Evolutionary conservation across 1,140 invertebrate species (phyloP).

Genomic region (Drosophila lini): DNA sequence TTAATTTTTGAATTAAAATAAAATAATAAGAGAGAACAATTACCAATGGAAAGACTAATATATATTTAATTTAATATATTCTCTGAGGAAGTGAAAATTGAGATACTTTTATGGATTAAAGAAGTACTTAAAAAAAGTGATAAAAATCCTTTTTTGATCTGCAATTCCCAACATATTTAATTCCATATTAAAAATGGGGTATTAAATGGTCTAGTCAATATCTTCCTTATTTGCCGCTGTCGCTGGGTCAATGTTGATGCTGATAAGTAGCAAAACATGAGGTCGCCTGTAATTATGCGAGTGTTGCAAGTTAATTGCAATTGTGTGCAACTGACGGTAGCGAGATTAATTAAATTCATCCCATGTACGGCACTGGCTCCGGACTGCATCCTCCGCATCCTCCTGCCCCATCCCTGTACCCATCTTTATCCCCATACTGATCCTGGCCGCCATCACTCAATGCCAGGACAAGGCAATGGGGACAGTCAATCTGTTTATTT

Average conservation of each 20-base stretch:
- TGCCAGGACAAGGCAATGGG: slow-evolving; percentile 65
- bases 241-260: slow-evolving; percentile 78
- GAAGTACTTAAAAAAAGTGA: too few relatives aligned
- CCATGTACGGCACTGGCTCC: slow-evolving; percentile 35
- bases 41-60: too few relatives aligned
- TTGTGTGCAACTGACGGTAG: slow-evolving; percentile 84
- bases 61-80: too few relatives aligned
- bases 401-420: too few relatives aligned
- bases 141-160: too few relatives aligned
- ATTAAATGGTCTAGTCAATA: neutral
- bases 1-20: neutral
- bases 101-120: too few relatives aligned
- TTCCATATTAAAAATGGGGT: slow-evolving; percentile 14
- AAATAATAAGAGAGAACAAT: neutral
- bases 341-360: slow-evolving; percentile 84
- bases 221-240: slow-evolving; percentile 9
- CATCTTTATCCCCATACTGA: slow-evolving; percentile 7
- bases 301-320: slow-evolving; percentile 84
- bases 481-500: slow-evolving; percentile 76
- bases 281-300: slow-evolving; percentile 83
- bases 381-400: slow-evolving; percentile 19
- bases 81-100: too few relatives aligned
- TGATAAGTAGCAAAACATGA: slow-evolving; percentile 84
- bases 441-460: slow-evolving; percentile 62
- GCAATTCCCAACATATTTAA: neutral